Percentiles rank a stretch among this genome's conserved stretches.
These are phyloP conservation scores for Halisarca cf. caerulea DNA, from an alignment of 37 sponge, comb jelly and placozoan genomes.

Conservation along the genomic window DNA sequence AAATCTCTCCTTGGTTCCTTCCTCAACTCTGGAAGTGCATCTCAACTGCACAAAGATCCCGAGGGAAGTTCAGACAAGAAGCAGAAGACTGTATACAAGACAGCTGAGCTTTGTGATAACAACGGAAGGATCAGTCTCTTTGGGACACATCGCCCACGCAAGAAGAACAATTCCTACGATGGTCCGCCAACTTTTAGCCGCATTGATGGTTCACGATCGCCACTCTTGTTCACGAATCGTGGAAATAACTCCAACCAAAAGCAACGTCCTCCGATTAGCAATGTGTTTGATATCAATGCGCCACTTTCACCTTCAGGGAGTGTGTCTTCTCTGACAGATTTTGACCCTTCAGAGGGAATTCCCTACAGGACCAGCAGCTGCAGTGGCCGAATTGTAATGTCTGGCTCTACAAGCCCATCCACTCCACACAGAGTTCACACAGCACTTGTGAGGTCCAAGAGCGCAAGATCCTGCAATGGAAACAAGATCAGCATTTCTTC, in stretches of 20 bases:
- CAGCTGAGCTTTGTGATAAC: background rate
- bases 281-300: background rate
- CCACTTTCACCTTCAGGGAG: background rate
- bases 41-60: background rate
- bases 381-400: background rate
- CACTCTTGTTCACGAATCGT: background rate
- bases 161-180: background rate
- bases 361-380: background rate
- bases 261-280: background rate
- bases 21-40: background rate
- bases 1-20: background rate
- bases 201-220: background rate
- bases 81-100: slow-evolving; percentile 1
- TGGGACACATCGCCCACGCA: background rate
- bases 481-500: no score
- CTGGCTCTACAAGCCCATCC: background rate
- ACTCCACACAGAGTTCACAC: no score
- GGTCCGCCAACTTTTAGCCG: background rate
- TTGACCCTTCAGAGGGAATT: background rate
- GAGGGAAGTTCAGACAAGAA: background rate
- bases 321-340: background rate
- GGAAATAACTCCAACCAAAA: background rate
- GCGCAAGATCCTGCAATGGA: no score
- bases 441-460: no score
- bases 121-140: background rate